Conservation (phyloP, 2,113 vertebrate species). For the Stomatorhinus ivindoensis region DNA sequence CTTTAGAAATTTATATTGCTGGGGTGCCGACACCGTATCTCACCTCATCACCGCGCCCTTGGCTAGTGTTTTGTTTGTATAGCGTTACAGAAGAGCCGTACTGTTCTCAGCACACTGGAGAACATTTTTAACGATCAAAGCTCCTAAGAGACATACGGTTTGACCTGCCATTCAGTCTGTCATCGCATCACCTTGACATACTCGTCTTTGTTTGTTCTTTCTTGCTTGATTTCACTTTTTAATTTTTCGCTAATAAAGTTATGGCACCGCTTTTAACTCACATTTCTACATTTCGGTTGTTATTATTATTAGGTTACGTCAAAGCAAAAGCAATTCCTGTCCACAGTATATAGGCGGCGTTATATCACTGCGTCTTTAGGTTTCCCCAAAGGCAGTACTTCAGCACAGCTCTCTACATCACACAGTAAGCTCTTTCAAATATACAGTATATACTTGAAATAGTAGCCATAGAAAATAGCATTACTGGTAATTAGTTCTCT, state of each 20-base stretch:
- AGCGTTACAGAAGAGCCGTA: neutral
- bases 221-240: constrained; percentile 27
- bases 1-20: neutral
- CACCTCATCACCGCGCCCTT: neutral
- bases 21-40: neutral
- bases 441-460: neutral
- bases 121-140: constrained; percentile 29
- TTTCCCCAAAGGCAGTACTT: neutral
- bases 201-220: constrained; percentile 29
- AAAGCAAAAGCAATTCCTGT: neutral
- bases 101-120: constrained; percentile 1
- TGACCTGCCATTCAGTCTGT: constrained; percentile 35
- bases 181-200: constrained; percentile 9
- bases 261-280: neutral
- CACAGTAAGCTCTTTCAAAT: neutral
- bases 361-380: neutral
- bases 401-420: neutral
- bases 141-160: constrained; percentile 23
- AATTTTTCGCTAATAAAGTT: neutral
- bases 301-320: neutral
- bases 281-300: neutral
- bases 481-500: neutral
- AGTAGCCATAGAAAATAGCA: neutral
- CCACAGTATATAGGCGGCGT: neutral
- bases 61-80: neutral